Percentiles rank a stretch among this genome's conserved stretches.
These are phyloP conservation scores for Scelioninae gen. 1 DNA, from an alignment of 2,888 invertebrate genomes.

Conservation along the genomic window DNA sequence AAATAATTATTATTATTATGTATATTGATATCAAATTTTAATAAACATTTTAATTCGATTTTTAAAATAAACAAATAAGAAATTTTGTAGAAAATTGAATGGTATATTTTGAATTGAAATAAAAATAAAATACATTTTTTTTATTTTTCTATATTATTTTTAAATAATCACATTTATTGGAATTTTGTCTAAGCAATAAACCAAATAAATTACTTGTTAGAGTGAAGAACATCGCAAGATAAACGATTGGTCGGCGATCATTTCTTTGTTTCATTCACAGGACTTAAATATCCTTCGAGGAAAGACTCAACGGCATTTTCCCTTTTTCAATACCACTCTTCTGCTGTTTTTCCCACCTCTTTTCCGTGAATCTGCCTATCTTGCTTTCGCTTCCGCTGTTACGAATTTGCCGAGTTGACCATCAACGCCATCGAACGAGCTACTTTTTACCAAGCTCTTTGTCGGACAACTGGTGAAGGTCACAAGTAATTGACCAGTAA, in stretches of 20 bases:
- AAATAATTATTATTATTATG: too few relatives aligned
- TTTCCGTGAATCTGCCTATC: constrained; percentile 61
- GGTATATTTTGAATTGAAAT: too few relatives aligned
- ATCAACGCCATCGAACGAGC: constrained; percentile 60
- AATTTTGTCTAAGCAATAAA: too few relatives aligned
- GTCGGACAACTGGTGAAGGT: constrained; percentile 67
- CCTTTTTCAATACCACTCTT: constrained; percentile 46
- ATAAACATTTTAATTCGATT: too few relatives aligned
- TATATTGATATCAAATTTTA: too few relatives aligned
- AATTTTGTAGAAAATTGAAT: too few relatives aligned
- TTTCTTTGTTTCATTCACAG: constrained; percentile 72
- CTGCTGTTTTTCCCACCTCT: constrained; percentile 47
- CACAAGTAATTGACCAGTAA: constrained; percentile 64
- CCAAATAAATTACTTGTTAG: too few relatives aligned
- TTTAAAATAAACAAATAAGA: too few relatives aligned
- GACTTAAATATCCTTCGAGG: constrained; percentile 73
- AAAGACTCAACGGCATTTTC: constrained; percentile 66
- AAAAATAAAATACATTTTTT: too few relatives aligned
- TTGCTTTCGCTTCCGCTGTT: constrained; percentile 65
- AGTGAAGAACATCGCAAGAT: constrained; percentile 27
- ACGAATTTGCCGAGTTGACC: constrained; percentile 66
- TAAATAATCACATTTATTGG: too few relatives aligned
- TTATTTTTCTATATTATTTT: too few relatives aligned
- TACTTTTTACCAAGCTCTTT: constrained; percentile 67
- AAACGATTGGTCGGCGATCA: constrained; percentile 42